Evolutionary conservation across 2,797 vertebrate species (phyloP).

Genomic region (Dromococcyx pavoninus): DNA sequence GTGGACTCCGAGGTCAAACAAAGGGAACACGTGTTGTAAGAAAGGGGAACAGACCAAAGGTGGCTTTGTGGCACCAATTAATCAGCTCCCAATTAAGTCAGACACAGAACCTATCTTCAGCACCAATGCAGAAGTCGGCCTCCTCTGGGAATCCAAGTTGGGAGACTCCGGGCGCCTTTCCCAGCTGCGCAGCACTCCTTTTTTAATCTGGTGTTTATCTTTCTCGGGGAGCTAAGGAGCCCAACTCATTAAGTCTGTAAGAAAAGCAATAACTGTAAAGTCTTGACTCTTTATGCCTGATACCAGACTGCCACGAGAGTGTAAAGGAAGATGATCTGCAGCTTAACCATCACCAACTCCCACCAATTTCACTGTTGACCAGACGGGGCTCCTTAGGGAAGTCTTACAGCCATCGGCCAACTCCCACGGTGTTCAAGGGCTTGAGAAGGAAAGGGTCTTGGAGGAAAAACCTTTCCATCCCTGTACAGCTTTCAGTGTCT

Average conservation of each 20-base stretch:
- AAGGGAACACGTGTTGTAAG: rapidly evolving
- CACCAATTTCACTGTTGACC: background rate
- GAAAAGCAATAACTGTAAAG: background rate
- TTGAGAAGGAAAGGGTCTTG: background rate
- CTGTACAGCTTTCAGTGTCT: background rate
- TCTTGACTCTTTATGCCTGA: background rate
- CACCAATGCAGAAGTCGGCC: background rate
- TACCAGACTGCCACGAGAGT: background rate
- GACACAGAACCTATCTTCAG: background rate
- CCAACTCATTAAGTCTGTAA: background rate
- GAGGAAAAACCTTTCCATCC: background rate
- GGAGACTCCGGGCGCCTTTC: background rate
- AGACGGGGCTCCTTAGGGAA: background rate
- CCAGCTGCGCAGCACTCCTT: background rate
- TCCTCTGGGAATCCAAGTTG: background rate
- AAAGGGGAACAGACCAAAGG: background rate
- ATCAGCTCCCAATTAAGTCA: background rate
- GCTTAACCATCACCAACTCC: background rate
- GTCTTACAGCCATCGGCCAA: background rate
- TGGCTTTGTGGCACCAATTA: background rate
- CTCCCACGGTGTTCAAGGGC: background rate
- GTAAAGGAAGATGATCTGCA: background rate
- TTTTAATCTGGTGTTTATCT: background rate
- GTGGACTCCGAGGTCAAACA: rapidly evolving
- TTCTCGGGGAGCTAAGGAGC: background rate